These are phyloP conservation scores for Antheraea yamamai DNA, from an alignment of 2,888 invertebrate species.

Conservation along the genomic window DNA sequence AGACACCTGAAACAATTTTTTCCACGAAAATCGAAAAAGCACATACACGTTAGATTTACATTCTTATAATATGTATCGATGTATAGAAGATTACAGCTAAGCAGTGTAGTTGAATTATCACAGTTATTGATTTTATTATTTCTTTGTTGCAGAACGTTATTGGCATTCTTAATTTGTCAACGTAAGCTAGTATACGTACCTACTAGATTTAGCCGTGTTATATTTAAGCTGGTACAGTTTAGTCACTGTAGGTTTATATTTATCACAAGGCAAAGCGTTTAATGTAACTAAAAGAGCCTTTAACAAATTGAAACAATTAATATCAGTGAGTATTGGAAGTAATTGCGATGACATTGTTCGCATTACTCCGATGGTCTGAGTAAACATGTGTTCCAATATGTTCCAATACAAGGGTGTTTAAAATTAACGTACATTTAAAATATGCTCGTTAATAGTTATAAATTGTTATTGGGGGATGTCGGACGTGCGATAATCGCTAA, in stretches of 20 bases:
- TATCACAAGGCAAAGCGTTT: not conserved
- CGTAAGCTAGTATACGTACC: too few species aligned
- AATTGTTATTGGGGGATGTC: conserved; percentile 32
- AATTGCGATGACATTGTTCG: conserved; percentile 2
- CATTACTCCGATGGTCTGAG: conserved; percentile 2
- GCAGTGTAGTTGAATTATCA: too few species aligned
- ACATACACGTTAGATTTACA: too few species aligned
- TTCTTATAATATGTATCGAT: too few species aligned
- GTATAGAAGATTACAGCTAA: too few species aligned
- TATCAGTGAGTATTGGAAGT: conserved; percentile 1
- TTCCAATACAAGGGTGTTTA: conserved; percentile 15
- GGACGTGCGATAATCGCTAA: conserved; percentile 32
- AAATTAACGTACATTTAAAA: conserved; percentile 13
- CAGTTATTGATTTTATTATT: too few species aligned
- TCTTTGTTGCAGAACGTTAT: too few species aligned
- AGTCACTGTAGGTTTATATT: not conserved
- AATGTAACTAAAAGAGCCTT: not conserved
- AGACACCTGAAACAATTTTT: too few species aligned
- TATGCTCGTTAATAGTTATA: conserved; percentile 23
- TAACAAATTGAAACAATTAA: not conserved
- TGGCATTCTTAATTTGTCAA: too few species aligned
- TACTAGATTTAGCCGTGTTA: too few species aligned
- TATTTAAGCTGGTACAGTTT: not conserved
- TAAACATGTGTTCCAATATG: conserved; percentile 8
- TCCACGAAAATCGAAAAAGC: too few species aligned